Conservation (phyloP, 2,797 vertebrate genomes). For the Setipinna tenuifilis region DNA sequence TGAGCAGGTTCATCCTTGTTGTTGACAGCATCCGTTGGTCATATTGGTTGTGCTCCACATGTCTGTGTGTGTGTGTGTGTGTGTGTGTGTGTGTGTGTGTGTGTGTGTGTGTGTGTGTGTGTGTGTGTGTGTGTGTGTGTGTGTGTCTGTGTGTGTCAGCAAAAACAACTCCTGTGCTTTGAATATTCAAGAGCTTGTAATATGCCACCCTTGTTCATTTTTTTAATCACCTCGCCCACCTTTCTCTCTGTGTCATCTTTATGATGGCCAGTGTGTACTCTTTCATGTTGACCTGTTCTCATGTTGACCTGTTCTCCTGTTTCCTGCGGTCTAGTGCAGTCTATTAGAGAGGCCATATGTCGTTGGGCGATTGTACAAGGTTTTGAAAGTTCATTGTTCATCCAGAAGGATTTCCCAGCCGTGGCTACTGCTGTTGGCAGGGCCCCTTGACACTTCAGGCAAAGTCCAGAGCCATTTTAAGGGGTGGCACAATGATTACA, state of each 20-base stretch:
- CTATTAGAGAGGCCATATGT: slow-evolving; percentile 53
- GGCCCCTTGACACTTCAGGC: slow-evolving; percentile 33
- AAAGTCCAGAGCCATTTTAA: background rate
- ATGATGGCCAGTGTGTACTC: background rate
- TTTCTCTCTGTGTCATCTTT: background rate
- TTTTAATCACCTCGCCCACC: background rate
- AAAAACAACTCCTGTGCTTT: too few relatives aligned
- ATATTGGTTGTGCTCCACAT: slow-evolving; percentile 61
- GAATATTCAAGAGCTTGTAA: too few relatives aligned
- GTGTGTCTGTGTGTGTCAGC: slow-evolving; percentile 57
- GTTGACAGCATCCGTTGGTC: background rate
- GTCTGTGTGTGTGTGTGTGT: slow-evolving; percentile 68
- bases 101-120: slow-evolving; percentile 64
- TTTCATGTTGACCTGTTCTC: background rate
- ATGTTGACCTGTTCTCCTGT: background rate
- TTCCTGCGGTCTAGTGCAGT: background rate
- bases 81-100: too few relatives aligned
- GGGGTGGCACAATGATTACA: background rate
- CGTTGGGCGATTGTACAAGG: slow-evolving; percentile 67
- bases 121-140: too few relatives aligned
- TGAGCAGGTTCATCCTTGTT: slow-evolving; percentile 48
- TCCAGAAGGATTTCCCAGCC: slow-evolving; percentile 50
- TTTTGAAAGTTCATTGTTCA: slow-evolving; percentile 55
- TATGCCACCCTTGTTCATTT: too few relatives aligned
- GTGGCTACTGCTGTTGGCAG: slow-evolving; percentile 67